Evolutionary conservation across 35 echinoderm and acorn worm species (phyloP).

Genomic region (Strongylocentrotus purpuratus): DNA sequence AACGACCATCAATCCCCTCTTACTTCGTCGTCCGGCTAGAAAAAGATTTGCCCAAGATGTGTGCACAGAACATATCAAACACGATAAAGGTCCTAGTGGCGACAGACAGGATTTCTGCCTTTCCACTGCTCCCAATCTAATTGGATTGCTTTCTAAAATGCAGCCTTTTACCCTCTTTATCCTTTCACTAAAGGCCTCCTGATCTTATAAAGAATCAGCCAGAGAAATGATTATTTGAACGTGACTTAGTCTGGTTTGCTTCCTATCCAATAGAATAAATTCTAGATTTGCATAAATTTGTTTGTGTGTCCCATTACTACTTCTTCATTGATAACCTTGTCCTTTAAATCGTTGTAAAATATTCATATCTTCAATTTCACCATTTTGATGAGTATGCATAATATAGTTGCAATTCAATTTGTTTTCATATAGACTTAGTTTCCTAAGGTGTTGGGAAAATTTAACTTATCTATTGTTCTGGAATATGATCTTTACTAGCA

Average conservation of each 20-base stretch:
- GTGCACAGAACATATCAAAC: conserved; percentile 16
- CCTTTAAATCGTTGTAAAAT: background rate
- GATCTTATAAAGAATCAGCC: background rate
- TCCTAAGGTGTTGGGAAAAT: no score
- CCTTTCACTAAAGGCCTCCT: background rate
- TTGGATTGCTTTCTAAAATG: background rate
- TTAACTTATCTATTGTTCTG: no score
- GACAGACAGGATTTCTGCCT: background rate
- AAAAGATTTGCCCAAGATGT: conserved; percentile 26
- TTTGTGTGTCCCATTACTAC: background rate
- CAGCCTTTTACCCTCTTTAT: background rate
- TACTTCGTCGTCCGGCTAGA: background rate
- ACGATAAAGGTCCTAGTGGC: background rate
- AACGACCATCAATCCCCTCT: conserved; percentile 5
- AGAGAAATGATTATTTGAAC: background rate
- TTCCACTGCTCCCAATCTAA: background rate
- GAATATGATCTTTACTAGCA: no score
- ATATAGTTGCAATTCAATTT: no score
- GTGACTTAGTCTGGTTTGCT: background rate
- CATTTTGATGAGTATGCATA: background rate
- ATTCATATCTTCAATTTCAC: background rate
- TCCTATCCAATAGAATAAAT: background rate
- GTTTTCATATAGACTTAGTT: no score
- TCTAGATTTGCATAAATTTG: background rate
- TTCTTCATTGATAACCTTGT: background rate